Base-by-base conservation (phyloP, 1,140 invertebrate species). In the Temnothorax longispinosus region DNA sequence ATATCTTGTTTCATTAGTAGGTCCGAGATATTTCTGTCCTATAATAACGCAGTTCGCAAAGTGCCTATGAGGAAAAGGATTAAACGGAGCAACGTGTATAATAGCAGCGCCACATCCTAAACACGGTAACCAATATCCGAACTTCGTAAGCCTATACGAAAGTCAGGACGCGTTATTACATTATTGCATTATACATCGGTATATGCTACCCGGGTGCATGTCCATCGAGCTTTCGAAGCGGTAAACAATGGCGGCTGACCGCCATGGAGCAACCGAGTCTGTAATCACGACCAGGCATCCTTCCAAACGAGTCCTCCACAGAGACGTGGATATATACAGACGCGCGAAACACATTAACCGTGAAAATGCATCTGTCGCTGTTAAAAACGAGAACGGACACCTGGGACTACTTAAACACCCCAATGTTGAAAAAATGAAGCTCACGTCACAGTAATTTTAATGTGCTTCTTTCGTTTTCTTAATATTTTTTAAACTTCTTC, bases 251-350 rank as follows among this genome's bases (percentile, higher is more conserved):
- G 11, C 52, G 71, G 38, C 47, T 77, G 58, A 86, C 77, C 76
- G 69, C 52, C 52, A 67, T 87, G 67, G 84, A 69, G 85, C 69
- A 77, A 64, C 85, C 76, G n/a, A 82, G 77, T 76, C 77, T 27
- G 76, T 84, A 88, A 87, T 88, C 86, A 71, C 76, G 78, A 76
- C 75, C 72, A 32, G 69, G 72, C 64, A 65, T 67, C 86, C 88
- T 74, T 72, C 75, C 56, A 72, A 84, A 85, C 71, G 72, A 38
- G 71, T 87, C 71, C 69, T 71, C 86, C 27, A 72, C 54, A 85
- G 60, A 75, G 38, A 56, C 41, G 72, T 41, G 7, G 10, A 27
- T 41, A 52, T 41, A 52, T 32, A 32, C 6, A 35, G 18, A 38
- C 52, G 35, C 35, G 15, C 10, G 35, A 69, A 69, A 71, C 38